Evolutionary conservation across 2,888 invertebrate genomes (phyloP), one percentile per base, ranked within the genome.

Genomic region (Nymphalis polychloros): DNA sequence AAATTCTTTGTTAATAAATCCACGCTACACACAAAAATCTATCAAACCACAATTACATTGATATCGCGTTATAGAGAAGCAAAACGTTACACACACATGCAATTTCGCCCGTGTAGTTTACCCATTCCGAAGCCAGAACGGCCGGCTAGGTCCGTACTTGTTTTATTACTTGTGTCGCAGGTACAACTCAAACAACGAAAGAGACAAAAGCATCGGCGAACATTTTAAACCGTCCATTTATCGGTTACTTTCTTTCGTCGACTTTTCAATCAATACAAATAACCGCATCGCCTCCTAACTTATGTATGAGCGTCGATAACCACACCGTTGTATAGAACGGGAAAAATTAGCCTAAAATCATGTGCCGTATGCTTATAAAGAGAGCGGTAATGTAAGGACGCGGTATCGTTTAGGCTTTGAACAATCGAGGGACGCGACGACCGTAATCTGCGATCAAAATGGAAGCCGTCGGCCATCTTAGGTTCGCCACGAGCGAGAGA

Each of bases 371-470:
- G 84, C 89, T 81, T 82, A 85, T 86, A 79, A 83, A 84, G 79
- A 79, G 79, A 80, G 81, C 80, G 78, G 79, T 82, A 85, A 84
- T 80, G 80, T 79, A 81, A 80, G 83, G 84, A 82, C 87, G 84
- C 80, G 79, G 80, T 80, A 80, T 81, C 82, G 84, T 83, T 86
- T 87, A 92, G 92, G 92, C 84, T 92, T 91, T 90, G 88, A 87
- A 83, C 83, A 81, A 80, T 80, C 81, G 78, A 76, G 88, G 87
- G 86, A 87, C 86, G 88, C 87, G 86, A 84, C 83, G 81, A 78
- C 81, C 79, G 86, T 90, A 92, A 91, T 90, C 92, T 89, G 88
- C 89, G 86, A 92, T 92, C 92, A 92, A 92, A 92, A 92, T 92
- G 92, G 92, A 88, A 87, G 89, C 89, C 85, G 86, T 82, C 89